phyloP scores from a whole-genome alignment of 2,888 invertebrate species.

The Sarcophaga carnaria region DNA sequence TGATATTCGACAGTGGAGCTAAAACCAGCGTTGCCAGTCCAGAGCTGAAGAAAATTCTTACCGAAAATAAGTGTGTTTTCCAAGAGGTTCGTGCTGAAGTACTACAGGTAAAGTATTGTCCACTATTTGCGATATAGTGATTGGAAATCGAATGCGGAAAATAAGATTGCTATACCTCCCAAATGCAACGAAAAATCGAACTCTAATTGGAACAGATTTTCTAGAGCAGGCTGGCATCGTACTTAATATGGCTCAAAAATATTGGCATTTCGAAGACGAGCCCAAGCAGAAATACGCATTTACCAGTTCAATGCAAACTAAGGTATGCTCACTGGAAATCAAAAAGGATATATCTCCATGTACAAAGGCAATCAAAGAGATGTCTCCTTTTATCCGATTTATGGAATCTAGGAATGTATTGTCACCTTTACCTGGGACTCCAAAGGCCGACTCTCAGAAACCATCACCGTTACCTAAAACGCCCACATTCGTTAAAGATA shows the following conservation, averaged over 20 bases:
- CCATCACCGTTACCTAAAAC: no score
- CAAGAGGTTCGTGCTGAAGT: conserved; percentile 24
- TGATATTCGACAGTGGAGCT: conserved; percentile 41
- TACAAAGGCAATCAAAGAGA: no score
- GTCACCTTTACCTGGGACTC: no score
- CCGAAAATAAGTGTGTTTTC: no score
- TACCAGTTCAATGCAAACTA: not conserved
- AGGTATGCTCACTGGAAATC: no score
- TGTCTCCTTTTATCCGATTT: no score
- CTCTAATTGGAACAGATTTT: conserved; percentile 15
- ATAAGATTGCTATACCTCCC: conserved; percentile 13
- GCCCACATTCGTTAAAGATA: no score
- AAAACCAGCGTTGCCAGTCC: conserved; percentile 44
- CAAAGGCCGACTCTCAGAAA: no score
- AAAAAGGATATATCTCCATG: no score
- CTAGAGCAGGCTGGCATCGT: not conserved
- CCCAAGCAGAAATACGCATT: conserved; percentile 49
- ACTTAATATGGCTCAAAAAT: not conserved
- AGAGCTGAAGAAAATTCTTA: no score
- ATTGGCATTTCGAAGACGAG: conserved; percentile 43
- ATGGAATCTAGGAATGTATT: no score
- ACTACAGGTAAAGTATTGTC: conserved; percentile 3
- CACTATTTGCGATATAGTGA: not conserved
- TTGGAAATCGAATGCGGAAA: no score
- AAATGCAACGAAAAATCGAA: conserved; percentile 7